Conservation (phyloP, 2,888 invertebrate genomes). For the Archaeoteleia sp. region DNA sequence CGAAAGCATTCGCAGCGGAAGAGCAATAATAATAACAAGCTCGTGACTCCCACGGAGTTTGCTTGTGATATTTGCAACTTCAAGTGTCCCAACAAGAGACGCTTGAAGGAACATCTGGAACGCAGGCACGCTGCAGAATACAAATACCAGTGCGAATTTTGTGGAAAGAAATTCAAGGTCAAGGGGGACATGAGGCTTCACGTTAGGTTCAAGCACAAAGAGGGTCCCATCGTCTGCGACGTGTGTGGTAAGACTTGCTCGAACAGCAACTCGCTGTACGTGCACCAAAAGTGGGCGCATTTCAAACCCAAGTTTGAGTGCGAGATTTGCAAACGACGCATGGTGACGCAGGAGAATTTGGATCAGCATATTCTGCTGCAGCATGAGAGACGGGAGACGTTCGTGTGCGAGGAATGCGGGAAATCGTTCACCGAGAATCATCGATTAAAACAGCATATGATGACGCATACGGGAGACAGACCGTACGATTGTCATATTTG, state of each 20-base stretch:
- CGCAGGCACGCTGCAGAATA: constrained; percentile 64
- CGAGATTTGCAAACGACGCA: constrained; percentile 62
- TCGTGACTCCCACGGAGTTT: constrained; percentile 8
- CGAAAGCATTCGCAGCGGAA: constrained; percentile 56
- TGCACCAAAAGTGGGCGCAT: constrained; percentile 69
- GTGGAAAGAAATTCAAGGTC: constrained; percentile 68
- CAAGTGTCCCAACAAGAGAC: constrained; percentile 62
- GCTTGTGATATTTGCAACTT: constrained; percentile 60
- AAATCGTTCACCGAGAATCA: constrained; percentile 55
- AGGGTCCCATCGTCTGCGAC: constrained; percentile 67
- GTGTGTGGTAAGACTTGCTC: constrained; percentile 69
- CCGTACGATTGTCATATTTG: constrained; percentile 54
- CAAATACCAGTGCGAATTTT: constrained; percentile 64
- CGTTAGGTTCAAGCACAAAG: constrained; percentile 67
- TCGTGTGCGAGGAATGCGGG: constrained; percentile 57
- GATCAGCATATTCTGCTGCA: constrained; percentile 62
- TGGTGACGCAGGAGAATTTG: constrained; percentile 66
- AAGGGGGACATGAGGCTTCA: constrained; percentile 69
- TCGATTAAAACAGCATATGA: constrained; percentile 52
- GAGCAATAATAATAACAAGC: constrained; percentile 10
- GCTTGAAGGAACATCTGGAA: constrained; percentile 65
- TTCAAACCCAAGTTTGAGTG: constrained; percentile 67
- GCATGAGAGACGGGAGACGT: constrained; percentile 10
- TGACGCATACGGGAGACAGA: constrained; percentile 55
- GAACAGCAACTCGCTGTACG: constrained; percentile 67